Conservation (phyloP, 2,797 vertebrate species). For the Sebastiscus tertius region DNA sequence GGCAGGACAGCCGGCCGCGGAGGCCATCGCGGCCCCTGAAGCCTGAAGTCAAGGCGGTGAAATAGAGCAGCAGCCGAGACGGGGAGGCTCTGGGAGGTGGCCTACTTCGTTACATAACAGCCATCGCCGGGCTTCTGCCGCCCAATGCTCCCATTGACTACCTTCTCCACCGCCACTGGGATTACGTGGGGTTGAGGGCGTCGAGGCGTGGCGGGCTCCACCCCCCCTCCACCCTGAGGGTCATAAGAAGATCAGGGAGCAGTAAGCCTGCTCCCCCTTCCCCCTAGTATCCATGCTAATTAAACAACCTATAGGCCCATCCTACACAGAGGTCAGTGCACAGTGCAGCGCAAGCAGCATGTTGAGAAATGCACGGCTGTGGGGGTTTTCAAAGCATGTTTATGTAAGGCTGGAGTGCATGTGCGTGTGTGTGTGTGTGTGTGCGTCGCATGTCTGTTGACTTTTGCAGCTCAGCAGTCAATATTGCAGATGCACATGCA, state of each 20-base stretch:
- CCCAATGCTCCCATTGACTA: conserved; percentile 62
- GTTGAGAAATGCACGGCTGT: conserved; percentile 40
- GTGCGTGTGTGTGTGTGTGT: neutral
- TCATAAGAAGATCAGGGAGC: conserved; percentile 70
- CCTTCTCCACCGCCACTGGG: conserved; percentile 50
- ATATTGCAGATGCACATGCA: conserved; percentile 59
- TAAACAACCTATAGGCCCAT: conserved; percentile 59
- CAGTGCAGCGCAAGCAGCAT: conserved; percentile 57
- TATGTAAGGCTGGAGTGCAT: conserved; percentile 38
- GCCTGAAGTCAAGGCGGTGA: conserved; percentile 63
- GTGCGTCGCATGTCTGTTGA: conserved; percentile 37
- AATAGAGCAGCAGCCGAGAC: conserved; percentile 58
- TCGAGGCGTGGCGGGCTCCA: conserved; percentile 40
- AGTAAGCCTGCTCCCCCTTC: conserved; percentile 40
- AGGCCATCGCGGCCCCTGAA: conserved; percentile 43
- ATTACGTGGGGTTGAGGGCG: conserved; percentile 54
- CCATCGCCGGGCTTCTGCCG: conserved; percentile 27
- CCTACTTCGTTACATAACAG: conserved; percentile 82
- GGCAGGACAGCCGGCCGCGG: conserved; percentile 27
- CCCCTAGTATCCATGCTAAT: conserved; percentile 59
- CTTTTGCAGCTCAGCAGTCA: conserved; percentile 68
- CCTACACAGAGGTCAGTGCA: conserved; percentile 58
- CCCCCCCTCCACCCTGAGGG: conserved; percentile 39
- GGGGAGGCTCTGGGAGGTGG: conserved; percentile 54
- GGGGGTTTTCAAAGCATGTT: conserved; percentile 30